These are phyloP conservation scores for Chromoteleia sp. DNA, from an alignment of 2,888 invertebrate genomes.

Conservation along the genomic window DNA sequence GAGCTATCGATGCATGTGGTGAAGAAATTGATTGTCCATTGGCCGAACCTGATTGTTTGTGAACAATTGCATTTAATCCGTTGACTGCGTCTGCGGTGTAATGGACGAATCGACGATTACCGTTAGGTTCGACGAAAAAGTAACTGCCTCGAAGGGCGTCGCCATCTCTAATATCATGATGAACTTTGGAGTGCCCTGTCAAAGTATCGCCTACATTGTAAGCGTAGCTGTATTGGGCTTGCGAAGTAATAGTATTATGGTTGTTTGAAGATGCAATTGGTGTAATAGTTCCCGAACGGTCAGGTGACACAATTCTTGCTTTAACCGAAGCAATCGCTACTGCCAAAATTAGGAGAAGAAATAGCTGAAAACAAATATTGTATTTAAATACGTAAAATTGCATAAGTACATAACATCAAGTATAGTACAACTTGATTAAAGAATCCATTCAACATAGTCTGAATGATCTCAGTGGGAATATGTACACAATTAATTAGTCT, in stretches of 20 bases:
- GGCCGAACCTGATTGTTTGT: slow-evolving; percentile 45
- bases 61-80: slow-evolving; percentile 63
- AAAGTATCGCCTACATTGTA: slow-evolving; percentile 45
- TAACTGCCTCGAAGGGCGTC: slow-evolving; percentile 1
- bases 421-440: too few species aligned
- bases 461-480: too few species aligned
- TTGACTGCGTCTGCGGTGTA: slow-evolving; percentile 75
- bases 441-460: too few species aligned
- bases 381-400: too few species aligned
- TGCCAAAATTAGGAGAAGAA: slow-evolving; percentile 20
- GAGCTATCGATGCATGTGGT: not conserved
- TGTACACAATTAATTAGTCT: too few species aligned
- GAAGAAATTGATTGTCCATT: not conserved
- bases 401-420: too few species aligned
- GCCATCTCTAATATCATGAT: slow-evolving; percentile 15
- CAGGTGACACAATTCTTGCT: slow-evolving; percentile 31
- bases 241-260: slow-evolving; percentile 10
- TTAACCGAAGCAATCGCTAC: not conserved
- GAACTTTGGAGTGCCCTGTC: slow-evolving; percentile 20
- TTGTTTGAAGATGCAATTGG: not conserved
- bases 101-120: slow-evolving; percentile 73
- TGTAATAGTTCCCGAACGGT: slow-evolving; percentile 3
- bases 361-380: slow-evolving; percentile 41
- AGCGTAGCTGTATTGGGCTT: slow-evolving; percentile 47
- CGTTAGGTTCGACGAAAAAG: slow-evolving; percentile 73